phyloP scores from a whole-genome alignment of 2,797 vertebrate species.

The Stomatorhinus walkeri region DNA sequence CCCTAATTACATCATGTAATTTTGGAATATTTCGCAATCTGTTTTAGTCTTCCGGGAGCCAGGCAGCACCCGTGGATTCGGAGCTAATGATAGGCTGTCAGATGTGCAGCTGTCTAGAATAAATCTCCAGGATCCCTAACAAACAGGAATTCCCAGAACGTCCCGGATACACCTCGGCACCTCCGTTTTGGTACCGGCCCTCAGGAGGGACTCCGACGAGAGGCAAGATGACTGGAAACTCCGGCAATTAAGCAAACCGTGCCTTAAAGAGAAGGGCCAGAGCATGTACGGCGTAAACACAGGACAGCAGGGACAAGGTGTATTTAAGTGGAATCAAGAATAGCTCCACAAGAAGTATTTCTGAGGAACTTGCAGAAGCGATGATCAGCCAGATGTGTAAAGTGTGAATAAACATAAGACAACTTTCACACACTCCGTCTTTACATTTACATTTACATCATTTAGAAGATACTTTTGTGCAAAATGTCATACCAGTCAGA shows the following conservation, averaged over 20 bases:
- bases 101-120: constrained; percentile 73
- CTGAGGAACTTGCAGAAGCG: background rate
- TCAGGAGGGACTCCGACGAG: background rate
- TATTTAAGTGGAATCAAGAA: background rate
- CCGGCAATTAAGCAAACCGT: constrained; percentile 7
- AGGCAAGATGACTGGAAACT: background rate
- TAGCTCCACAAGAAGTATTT: background rate
- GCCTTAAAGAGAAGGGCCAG: background rate
- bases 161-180: constrained; percentile 34
- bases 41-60: constrained; percentile 61
- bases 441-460: background rate
- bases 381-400: background rate
- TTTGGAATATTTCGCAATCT: constrained; percentile 63
- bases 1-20: constrained; percentile 69
- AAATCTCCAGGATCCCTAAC: constrained; percentile 63
- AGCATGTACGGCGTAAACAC: background rate
- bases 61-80: constrained; percentile 66
- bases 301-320: background rate
- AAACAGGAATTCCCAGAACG: constrained; percentile 66
- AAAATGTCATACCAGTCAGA: background rate
- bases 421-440: background rate
- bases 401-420: background rate
- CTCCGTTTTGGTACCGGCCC: background rate
- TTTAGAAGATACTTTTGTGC: background rate
- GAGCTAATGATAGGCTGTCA: constrained; percentile 75